A percentile compares a stretch with the other conserved stretches of the same genome.
phyloP scores from a whole-genome alignment of 2,113 vertebrate species.

The Galemys pyrenaicus region DNA sequence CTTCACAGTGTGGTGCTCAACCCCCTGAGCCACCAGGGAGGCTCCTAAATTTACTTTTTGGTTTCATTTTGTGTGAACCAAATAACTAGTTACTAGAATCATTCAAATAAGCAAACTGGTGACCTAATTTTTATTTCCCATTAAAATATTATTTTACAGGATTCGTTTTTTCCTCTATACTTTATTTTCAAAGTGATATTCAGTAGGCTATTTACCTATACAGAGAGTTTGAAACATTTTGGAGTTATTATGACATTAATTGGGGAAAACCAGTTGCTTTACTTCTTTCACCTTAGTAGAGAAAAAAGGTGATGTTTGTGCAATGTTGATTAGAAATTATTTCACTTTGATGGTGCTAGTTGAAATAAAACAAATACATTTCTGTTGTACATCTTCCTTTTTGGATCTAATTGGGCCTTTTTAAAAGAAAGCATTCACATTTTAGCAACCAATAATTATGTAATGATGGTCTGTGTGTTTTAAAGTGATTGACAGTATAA shows the following conservation, averaged over 20 bases:
- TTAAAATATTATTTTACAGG: background rate
- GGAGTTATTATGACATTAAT: background rate
- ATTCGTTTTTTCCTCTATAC: background rate
- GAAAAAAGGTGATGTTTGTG: background rate
- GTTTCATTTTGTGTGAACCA: background rate
- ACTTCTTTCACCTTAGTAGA: constrained; percentile 9
- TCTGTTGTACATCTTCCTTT: background rate
- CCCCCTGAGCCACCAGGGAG: too few species aligned
- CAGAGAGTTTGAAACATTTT: background rate
- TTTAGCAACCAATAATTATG: constrained; percentile 19
- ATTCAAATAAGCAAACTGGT: background rate
- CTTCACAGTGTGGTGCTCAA: too few species aligned
- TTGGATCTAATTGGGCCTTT: constrained; percentile 19
- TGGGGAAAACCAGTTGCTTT: background rate
- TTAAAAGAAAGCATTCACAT: constrained; percentile 21
- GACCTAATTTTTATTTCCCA: background rate
- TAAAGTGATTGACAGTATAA: constrained; percentile 13
- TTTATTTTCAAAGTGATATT: background rate
- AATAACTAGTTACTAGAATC: background rate
- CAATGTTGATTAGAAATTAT: constrained; percentile 24
- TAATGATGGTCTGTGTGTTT: constrained; percentile 36
- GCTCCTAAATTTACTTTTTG: too few species aligned
- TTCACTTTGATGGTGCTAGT: background rate
- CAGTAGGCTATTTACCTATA: background rate
- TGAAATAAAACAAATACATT: constrained; percentile 40